A percentile compares a stretch with the other conserved stretches of the same genome.
Evolutionary conservation across 2,797 vertebrate species (phyloP).

Genomic region (Myotis daubentonii): DNA sequence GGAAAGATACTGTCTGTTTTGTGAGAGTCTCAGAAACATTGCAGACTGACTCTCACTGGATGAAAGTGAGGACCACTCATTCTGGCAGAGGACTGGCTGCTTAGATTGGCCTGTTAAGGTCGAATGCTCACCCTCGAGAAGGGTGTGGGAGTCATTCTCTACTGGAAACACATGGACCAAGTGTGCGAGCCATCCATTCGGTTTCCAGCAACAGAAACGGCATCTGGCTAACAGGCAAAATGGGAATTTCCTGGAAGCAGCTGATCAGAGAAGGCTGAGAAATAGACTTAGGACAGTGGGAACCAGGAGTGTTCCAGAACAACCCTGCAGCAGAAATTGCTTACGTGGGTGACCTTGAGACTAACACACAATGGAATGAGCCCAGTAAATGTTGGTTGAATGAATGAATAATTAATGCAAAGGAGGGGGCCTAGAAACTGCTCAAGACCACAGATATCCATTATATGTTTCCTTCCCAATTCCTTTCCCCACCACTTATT

Average conservation of each 20-base stretch:
- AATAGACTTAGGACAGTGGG: neutral
- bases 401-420: neutral
- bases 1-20: neutral
- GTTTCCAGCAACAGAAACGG: neutral
- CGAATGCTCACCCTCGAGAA: no score
- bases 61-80: neutral
- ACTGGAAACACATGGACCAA: neutral
- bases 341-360: neutral
- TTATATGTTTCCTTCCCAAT: no score
- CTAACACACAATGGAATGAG: neutral
- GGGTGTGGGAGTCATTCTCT: neutral
- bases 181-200: neutral
- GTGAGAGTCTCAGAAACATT: neutral
- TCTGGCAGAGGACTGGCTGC: neutral
- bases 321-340: neutral
- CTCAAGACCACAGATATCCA: neutral
- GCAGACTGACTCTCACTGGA: neutral
- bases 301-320: neutral
- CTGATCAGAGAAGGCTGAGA: neutral
- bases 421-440: neutral
- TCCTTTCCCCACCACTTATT: neutral
- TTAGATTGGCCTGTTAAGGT: neutral
- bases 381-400: neutral
- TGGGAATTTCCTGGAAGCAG: neutral
- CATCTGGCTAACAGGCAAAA: neutral